These are phyloP conservation scores for Ophioderma brevispina DNA, from an alignment of 35 echinoderm and acorn worm species.

Conservation along the genomic window DNA sequence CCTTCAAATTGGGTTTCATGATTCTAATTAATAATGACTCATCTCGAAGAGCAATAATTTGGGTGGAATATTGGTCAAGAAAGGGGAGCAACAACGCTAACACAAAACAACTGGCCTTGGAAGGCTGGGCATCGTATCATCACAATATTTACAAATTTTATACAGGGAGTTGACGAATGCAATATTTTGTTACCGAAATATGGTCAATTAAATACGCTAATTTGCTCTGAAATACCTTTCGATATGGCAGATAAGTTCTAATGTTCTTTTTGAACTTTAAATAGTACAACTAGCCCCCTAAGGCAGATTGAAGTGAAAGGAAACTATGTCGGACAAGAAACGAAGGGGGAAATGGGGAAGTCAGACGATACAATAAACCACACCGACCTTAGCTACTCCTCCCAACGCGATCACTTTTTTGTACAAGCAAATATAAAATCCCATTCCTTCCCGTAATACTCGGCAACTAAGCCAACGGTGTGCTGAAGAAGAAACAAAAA, in stretches of 20 bases:
- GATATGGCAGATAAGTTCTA: not conserved
- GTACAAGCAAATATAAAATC: constrained; percentile 84
- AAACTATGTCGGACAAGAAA: not conserved
- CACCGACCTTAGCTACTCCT: constrained; percentile 76
- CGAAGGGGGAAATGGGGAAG: not conserved
- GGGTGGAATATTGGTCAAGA: too few relatives aligned
- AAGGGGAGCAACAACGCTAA: too few relatives aligned
- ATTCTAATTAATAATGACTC: too few relatives aligned
- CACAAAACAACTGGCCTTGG: not conserved
- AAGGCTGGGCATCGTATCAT: too few relatives aligned
- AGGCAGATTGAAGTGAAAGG: not conserved
- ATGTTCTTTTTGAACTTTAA: not conserved
- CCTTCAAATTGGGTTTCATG: too few relatives aligned
- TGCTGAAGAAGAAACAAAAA: constrained; percentile 63
- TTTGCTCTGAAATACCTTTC: not conserved
- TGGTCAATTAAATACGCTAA: not conserved
- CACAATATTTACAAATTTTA: not conserved
- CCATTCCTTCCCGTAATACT: constrained; percentile 66
- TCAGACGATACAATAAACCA: constrained; percentile 4
- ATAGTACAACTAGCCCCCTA: not conserved
- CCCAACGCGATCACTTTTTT: constrained; percentile 74
- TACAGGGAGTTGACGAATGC: not conserved
- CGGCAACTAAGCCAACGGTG: constrained; percentile 67
- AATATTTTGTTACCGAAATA: not conserved
- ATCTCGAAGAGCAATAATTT: too few relatives aligned